Evolutionary conservation across 2,797 vertebrate species (phyloP), one percentile per base, ranked within the genome.

Genomic region (Gephyroberyx darwinii): DNA sequence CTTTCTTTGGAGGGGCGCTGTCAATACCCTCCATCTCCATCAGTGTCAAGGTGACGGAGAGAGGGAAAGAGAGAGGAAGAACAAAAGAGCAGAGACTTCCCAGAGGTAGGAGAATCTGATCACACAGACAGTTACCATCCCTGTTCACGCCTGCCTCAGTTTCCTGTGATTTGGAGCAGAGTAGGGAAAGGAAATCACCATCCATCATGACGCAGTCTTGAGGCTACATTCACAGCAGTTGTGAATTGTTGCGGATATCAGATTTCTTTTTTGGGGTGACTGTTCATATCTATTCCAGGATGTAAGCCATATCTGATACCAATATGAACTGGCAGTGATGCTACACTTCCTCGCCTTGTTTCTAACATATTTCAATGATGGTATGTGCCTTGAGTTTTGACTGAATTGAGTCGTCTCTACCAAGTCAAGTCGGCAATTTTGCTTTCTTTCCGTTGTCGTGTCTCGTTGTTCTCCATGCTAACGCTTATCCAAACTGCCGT

Each of bases 21-120:
- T 89, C 90, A 78, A 90, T 89, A 86, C 48, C 2, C 69, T 75
- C 26, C 26, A 26, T 26, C 33, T 90, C 79, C 51, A 47, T 90
- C 87, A 83, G 61, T 70, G 77, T 86, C 85, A 69, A 45, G 45
- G 61, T 51, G 67, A 72, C 71, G 78, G 39, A 61, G 51, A 13
- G 8, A 26, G 20, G 5, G n/a, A 22, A 6, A 22, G 50, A 31
- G n/a, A 47, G 37, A 37, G 12, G 45, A 22, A 54, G 16, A 45
- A 47, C 35, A 22, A 56, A 17, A 67, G 70, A 75, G 71, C 62
- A 71, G 79, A 81, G 74, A 54, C 58, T 64, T 83, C 72, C 60
- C 51, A 41, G 67, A 75, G 10, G 57, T 37, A 69, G 26, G 69
- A 54, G 48, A 80, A 82, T 78, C 60, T 47, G 74, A 77, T 85